Evolutionary conservation across 64 coral and sea anemone species (phyloP).

Genomic region (Montipora sp.): DNA sequence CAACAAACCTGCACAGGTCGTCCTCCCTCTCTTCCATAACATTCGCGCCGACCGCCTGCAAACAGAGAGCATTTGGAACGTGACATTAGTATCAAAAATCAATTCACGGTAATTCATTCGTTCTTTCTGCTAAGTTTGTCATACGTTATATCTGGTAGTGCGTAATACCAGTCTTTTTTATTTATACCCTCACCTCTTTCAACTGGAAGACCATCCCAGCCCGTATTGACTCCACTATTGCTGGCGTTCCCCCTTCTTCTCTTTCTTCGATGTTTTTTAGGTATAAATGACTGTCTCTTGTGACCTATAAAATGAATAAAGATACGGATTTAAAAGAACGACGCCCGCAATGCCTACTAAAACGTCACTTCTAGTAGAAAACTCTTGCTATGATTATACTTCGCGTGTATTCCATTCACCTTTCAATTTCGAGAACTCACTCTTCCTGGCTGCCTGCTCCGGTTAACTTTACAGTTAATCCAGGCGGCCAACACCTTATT

Average conservation of each 20-base stretch:
- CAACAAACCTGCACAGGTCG: constrained; percentile 76
- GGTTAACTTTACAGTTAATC: no score
- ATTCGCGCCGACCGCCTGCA: constrained; percentile 68
- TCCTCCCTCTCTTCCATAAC: constrained; percentile 90
- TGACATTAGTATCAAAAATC: neutral
- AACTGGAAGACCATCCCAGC: constrained; percentile 98
- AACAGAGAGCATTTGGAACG: neutral
- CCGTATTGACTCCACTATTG: constrained; percentile 95
- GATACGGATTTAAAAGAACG: neutral
- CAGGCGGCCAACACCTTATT: no score
- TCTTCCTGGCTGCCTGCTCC: no score
- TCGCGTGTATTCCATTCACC: no score
- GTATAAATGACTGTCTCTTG: constrained; percentile 89
- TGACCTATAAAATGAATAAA: constrained; percentile 59
- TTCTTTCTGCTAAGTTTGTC: no score
- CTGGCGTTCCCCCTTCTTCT: constrained; percentile 98
- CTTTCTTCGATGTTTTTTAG: constrained; percentile 93
- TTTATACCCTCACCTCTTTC: constrained; percentile 73
- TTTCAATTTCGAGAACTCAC: no score
- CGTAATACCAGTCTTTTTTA: no score
- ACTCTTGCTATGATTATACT: no score
- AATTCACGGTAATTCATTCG: no score
- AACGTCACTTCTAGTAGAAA: no score
- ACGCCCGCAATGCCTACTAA: no score
- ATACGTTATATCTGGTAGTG: no score